Percentiles rank a stretch among this genome's conserved stretches.
phyloP scores from a whole-genome alignment of 2,113 vertebrate species.

The Archilochus colubris region DNA sequence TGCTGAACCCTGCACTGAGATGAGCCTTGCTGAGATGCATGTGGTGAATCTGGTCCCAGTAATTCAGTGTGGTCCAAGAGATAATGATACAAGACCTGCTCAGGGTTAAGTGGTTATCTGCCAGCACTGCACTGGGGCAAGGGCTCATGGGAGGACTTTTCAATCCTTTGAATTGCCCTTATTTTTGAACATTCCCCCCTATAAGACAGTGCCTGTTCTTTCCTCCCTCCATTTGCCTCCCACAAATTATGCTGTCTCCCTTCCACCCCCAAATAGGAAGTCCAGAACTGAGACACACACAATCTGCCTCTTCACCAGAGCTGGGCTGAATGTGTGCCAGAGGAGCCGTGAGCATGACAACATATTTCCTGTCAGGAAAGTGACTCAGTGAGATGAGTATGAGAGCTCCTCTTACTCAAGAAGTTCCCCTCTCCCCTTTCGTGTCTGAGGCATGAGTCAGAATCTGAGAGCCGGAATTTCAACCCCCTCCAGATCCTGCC shows the following conservation, averaged over 20 bases:
- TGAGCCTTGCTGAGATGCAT: neutral
- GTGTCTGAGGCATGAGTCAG: conserved; percentile 71
- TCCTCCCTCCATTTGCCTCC: conserved; percentile 13
- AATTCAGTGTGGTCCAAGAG: neutral
- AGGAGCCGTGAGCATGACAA: conserved; percentile 70
- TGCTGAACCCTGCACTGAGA: fast-evolving
- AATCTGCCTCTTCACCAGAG: conserved; percentile 79
- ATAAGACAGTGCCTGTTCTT: neutral
- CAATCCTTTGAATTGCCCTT: neutral
- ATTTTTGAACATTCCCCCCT: neutral
- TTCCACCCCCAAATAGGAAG: conserved; percentile 71
- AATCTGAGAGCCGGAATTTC: conserved; percentile 35
- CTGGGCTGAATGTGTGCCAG: conserved; percentile 69
- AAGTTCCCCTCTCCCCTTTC: conserved; percentile 46
- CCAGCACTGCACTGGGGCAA: neutral
- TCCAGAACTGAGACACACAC: conserved; percentile 63
- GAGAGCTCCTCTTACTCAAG: conserved; percentile 69
- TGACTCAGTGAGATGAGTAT: conserved; percentile 72
- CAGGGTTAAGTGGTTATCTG: neutral
- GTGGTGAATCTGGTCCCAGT: neutral
- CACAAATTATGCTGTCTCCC: conserved; percentile 40
- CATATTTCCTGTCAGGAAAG: conserved; percentile 76
- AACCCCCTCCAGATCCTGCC: neutral
- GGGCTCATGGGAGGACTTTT: neutral
- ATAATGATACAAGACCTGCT: neutral